phyloP scores from a whole-genome alignment of 2,113 vertebrate species.

The Laticauda colubrina region DNA sequence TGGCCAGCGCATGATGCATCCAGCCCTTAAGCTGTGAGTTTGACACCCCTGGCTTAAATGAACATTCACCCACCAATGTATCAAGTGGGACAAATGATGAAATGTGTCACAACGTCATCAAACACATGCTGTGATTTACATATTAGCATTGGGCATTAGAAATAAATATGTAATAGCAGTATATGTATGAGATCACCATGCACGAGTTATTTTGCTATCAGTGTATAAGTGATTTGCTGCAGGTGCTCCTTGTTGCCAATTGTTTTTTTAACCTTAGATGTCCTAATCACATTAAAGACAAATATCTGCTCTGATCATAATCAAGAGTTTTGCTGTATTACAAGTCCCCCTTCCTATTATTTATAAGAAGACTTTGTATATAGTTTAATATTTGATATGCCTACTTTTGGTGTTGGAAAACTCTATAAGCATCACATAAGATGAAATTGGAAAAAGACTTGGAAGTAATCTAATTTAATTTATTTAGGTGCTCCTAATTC shows the following conservation, averaged over 20 bases:
- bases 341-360: background rate
- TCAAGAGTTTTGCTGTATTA: background rate
- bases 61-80: background rate
- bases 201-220: background rate
- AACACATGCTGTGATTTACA: background rate
- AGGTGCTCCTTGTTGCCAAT: background rate
- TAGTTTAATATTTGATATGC: background rate
- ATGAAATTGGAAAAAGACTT: background rate
- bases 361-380: background rate
- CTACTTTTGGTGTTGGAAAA: background rate
- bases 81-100: background rate
- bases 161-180: background rate
- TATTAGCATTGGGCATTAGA: background rate
- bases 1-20: too few relatives aligned
- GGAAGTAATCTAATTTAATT: background rate
- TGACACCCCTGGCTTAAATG: background rate
- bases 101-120: background rate
- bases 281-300: background rate
- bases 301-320: background rate
- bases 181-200: background rate
- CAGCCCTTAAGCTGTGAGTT: too few relatives aligned
- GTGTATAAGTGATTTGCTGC: background rate
- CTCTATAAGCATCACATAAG: background rate
- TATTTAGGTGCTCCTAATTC: background rate
- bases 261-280: background rate